Evolutionary conservation across 1,140 invertebrate species (phyloP).

Genomic region (Lepidurus packardi): DNA sequence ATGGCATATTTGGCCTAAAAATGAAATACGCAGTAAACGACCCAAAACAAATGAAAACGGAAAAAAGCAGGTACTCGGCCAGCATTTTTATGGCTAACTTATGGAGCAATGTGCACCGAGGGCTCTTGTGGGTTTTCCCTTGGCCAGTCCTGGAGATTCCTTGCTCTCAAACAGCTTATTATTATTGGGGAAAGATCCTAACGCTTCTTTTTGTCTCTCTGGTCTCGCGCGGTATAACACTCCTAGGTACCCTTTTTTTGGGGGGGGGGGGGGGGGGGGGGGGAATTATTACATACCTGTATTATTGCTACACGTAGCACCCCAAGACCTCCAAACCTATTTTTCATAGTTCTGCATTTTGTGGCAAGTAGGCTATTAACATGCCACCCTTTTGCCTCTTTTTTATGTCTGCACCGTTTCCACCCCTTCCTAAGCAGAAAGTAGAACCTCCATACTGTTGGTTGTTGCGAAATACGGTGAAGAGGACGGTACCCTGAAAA

Average conservation of each 20-base stretch:
- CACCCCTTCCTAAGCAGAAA: background rate
- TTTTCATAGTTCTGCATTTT: constrained; percentile 11
- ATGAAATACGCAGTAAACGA: background rate
- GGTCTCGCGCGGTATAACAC: background rate
- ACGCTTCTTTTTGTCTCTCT: background rate
- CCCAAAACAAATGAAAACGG: background rate
- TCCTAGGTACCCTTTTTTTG: background rate
- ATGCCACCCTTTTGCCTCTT: background rate
- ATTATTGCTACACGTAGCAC: background rate
- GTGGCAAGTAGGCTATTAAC: constrained; percentile 21
- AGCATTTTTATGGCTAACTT: constrained; percentile 6
- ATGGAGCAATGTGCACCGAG: background rate
- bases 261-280: background rate
- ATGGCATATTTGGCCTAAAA: background rate
- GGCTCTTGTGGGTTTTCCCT: background rate
- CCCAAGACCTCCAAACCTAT: background rate
- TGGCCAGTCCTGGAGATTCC: background rate
- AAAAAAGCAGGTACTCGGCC: background rate
- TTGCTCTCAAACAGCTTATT: constrained; percentile 1
- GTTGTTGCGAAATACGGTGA: background rate
- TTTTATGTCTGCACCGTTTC: background rate
- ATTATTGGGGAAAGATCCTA: background rate
- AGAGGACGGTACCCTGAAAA: background rate
- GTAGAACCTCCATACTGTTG: background rate
- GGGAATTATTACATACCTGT: background rate